Conservation (phyloP, 1,140 invertebrate species). For the Saxidomus purpurata region DNA sequence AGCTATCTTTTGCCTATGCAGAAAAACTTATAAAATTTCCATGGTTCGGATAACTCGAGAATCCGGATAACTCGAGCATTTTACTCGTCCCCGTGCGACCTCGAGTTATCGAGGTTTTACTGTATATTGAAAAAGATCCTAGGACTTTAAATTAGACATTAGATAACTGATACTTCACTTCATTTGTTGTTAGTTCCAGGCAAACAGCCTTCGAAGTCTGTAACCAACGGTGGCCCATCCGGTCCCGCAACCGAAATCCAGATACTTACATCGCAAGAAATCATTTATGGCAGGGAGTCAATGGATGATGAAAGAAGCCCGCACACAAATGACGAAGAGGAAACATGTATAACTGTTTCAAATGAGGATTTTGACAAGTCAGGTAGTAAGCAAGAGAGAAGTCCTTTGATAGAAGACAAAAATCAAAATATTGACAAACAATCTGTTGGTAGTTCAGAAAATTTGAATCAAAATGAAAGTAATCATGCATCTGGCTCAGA, state of each 20-base stretch:
- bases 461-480: not conserved
- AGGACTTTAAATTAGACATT: no score
- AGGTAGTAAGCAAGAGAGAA: not conserved
- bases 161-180: no score
- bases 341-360: not conserved
- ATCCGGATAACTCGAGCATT: no score
- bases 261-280: constrained; percentile 31
- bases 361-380: not conserved
- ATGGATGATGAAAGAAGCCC: not conserved
- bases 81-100: no score
- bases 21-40: no score
- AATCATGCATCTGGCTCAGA: not conserved
- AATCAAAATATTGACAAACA: not conserved
- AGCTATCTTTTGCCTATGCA: no score
- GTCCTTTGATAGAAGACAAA: not conserved
- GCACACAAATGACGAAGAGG: not conserved
- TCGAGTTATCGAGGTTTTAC: no score
- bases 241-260: constrained; percentile 36
- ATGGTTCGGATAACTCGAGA: no score
- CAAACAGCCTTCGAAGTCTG: not conserved
- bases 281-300: not conserved
- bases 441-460: not conserved
- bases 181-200: no score
- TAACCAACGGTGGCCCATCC: not conserved
- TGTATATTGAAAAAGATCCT: no score